Conservation (phyloP, 2,797 vertebrate genomes). For the Dallia pectoralis region DNA sequence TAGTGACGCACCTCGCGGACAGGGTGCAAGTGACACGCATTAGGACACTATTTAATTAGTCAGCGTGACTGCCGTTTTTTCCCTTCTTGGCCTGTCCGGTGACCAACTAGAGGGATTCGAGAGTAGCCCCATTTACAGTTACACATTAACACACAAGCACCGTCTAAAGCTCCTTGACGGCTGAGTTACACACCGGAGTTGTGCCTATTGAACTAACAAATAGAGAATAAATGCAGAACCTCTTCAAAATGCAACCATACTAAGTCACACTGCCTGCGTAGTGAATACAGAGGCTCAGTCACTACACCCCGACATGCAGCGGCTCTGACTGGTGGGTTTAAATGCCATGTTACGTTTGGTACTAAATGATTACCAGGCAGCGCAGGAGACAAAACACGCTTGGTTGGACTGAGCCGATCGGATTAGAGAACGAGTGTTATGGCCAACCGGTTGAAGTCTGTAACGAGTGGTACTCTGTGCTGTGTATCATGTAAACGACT, state of each 20-base stretch:
- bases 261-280: not conserved
- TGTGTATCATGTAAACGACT: too few relatives aligned
- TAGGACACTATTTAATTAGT: constrained; percentile 36
- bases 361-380: constrained; percentile 19
- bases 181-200: not conserved
- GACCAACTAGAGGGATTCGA: constrained; percentile 34
- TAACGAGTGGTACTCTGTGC: not conserved
- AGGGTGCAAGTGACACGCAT: constrained; percentile 42
- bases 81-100: constrained; percentile 38
- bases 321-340: constrained; percentile 36
- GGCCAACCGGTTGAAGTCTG: not conserved
- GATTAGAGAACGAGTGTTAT: not conserved
- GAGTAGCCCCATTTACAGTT: not conserved
- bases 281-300: too few relatives aligned
- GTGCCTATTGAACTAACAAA: not conserved
- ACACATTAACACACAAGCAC: constrained; percentile 8
- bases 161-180: not conserved
- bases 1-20: constrained; percentile 7
- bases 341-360: constrained; percentile 18
- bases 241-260: too few relatives aligned
- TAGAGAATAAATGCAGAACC: too few relatives aligned
- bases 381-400: not conserved
- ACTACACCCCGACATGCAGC: constrained; percentile 4
- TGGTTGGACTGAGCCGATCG: not conserved
- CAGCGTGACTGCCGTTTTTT: constrained; percentile 45